Base-by-base conservation (phyloP, 2,888 invertebrate species). In the Urechis unicinctus region DNA sequence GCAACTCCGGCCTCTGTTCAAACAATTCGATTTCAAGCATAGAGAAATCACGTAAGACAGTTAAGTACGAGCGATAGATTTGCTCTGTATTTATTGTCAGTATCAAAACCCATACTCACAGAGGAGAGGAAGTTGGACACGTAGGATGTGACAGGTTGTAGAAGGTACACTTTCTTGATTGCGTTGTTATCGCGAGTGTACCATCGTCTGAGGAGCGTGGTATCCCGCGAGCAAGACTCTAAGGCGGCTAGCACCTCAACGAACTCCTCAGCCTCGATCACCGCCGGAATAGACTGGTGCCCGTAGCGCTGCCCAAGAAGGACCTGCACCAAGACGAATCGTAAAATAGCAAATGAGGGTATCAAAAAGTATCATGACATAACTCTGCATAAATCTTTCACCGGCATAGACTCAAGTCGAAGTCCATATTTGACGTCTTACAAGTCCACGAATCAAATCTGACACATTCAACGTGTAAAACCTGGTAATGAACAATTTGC, bases 241-340 rank as follows among this genome's bases (percentile, higher is more conserved):
- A 55, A 41, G 9, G 46, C 31, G 29, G 44, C 36, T 2, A 41
- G 17, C 22, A 59, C 5, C 4, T 17, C n/a, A 1, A 29, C 43
- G 42, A 58, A 59, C 43, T 59, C 57, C 13, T 21, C n/a, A 5
- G 25, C n/a, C 13, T 26, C 45, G 6, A 59, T 54, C 22, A 13
- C 24, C 1, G 57, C 2, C 3, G 59, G 59, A 26, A 57, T 41
- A 1, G 55, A 50, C 1, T 50, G 24, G 36, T 29, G 43, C 1
- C 59, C 59, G 25, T 58, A 46, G 4, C 50, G 31, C 55, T 59
- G 59, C 24, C 54, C 57, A 5, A 59, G 55, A 28, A 59, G 53
- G 2, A 50, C 48, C 59, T 59, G 57, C 24, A 6, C n/a, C n/a
- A n/a, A n/a, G n/a, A n/a, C n/a, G n/a, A n/a, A n/a, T n/a, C n/a